Evolutionary conservation across 1,140 invertebrate species (phyloP).

Genomic region (Camponotus pennsylvanicus): DNA sequence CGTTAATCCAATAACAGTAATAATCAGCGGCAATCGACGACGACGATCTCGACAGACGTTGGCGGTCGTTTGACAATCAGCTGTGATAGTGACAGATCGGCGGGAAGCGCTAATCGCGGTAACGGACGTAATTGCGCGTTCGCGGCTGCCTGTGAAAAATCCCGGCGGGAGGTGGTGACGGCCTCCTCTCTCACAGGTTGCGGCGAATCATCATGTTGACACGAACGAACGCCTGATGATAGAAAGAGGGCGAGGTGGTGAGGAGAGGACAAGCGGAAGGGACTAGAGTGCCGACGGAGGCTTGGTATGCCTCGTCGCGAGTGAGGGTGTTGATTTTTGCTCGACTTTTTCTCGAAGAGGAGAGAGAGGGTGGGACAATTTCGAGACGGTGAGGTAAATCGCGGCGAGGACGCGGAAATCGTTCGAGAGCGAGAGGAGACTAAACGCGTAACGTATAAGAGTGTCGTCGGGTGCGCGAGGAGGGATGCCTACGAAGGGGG

Average conservation of each 20-base stretch:
- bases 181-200: slow-evolving; percentile 18
- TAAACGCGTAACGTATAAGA: slow-evolving; percentile 57
- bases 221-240: slow-evolving; percentile 58
- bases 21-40: background rate
- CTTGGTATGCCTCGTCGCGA: slow-evolving; percentile 18
- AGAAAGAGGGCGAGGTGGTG: slow-evolving; percentile 18
- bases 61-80: background rate
- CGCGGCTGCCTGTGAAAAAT: background rate
- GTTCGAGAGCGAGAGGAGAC: slow-evolving; percentile 39
- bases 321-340: slow-evolving; percentile 59
- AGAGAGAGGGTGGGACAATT: background rate
- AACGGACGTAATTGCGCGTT: background rate
- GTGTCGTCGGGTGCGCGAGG: slow-evolving; percentile 83
- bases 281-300: background rate
- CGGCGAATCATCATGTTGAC: slow-evolving; percentile 20
- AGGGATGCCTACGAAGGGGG: slow-evolving; percentile 86
- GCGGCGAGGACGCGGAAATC: background rate
- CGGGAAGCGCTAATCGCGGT: background rate
- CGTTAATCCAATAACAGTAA: slow-evolving; percentile 45
- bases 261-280: background rate
- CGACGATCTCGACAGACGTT: background rate
- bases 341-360: background rate
- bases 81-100: slow-evolving; percentile 58
- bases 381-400: background rate
- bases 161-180: slow-evolving; percentile 66